Evolutionary conservation across 2,888 invertebrate genomes (phyloP), one percentile per base, ranked within the genome.

Genomic region (Drosophila infuscata): DNA sequence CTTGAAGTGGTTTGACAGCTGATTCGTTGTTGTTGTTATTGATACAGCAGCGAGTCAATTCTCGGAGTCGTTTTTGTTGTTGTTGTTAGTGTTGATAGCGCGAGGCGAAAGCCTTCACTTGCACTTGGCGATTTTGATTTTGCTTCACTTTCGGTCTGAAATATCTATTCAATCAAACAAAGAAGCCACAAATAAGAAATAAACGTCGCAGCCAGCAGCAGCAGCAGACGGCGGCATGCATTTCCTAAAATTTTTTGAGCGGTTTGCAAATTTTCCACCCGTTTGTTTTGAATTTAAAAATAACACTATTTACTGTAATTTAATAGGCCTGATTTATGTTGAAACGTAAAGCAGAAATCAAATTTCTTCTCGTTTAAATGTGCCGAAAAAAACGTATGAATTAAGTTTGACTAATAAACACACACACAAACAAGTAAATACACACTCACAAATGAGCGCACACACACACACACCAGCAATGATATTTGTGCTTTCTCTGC

Each of bases 1-100:
- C 90, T 87, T 87, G 90, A 83, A 88, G 81, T 75, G 62, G 70
- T 74, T 79, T 82, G 68, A 65, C 79, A 75, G 79, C 79, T 80
- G 73, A 79, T 65, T 70, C 67, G 64, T 67, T 65, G 59, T 49
- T 70, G 76, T 58, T 66, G 52, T 67, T 65, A 54, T 51, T 69
- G 74, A 58, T 68, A 61, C 49, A 75, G 61, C 56, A 75, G 52
- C 70, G 38, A 65, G 52, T 77, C 51, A 54, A 67, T 74, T 82
- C 78, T 74, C 54, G 65, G 35, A 65, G 57, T 57, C 32, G 35
- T 51, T 36, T 4, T 7, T 4, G 30, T 20, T 17, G 25, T 41
- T 53, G 61, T 43, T 69, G 65, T 35, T 68, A 66, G 20, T 52
- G 54, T 43, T 67, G 57, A 59, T 52, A 62, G 38, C 51, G 52